Evolutionary conservation across 2,888 invertebrate genomes (phyloP), one percentile per base, ranked within the genome.

Genomic region (Amiota mariae): DNA sequence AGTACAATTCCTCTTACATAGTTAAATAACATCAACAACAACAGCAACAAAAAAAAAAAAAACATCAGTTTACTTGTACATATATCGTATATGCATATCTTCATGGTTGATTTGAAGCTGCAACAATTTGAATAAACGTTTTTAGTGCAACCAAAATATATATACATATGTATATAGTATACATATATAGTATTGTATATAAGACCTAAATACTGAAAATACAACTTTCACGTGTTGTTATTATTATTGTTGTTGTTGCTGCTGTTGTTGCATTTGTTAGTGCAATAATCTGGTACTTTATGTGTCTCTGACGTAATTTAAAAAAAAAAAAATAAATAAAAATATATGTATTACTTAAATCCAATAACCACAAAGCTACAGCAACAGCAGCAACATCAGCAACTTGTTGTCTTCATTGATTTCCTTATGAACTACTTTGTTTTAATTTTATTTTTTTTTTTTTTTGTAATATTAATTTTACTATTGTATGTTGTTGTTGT

Each of bases 181-280:
- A 15, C 9, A 15, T 56, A 10, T 56, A 9, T n/a, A n/a, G n/a
- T n/a, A n/a, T n/a, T n/a, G 13, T 79, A 36, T 36, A 36, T 36
- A 78, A 74, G 77, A 80, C 77, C 79, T 67, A 78, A 67, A 71
- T 24, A 24, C 70, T 72, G 66, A 68, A 72, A 70, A 61, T 80
- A 80, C 84, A 84, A 84, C 84, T 84, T 84, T 84, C 84, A 84
- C 84, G 82, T 80, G 78, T 74, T 74, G 36, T 36, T 36, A 6
- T 36, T 36, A 36, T 36, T 24, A 3, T 24, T 79, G 36, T 15
- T 57, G 24, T 24, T 79, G 36, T 15, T 57, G 70, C 47, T 15
- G 10, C 20, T 56, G 70, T 70, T 36, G 36, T 9, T 54, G 54
- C 15, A 54, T 54, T 13, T 54, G 13, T 15, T 77, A 82, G 80